Conservation (phyloP, 2,113 vertebrate species). For the Pica pica region DNA sequence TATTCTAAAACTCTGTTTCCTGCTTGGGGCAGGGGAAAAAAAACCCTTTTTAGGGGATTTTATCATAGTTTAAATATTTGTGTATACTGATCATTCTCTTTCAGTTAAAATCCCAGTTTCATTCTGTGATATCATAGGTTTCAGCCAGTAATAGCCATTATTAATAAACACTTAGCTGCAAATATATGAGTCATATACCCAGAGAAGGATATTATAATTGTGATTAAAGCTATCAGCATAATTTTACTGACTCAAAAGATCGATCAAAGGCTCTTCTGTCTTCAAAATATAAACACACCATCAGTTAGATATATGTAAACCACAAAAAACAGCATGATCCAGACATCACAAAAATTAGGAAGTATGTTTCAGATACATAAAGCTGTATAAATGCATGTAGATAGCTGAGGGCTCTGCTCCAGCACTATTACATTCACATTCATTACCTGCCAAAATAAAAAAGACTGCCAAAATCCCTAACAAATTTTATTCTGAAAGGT, state of each 20-base stretch:
- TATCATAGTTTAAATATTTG: neutral
- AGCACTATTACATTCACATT: neutral
- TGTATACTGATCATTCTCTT: neutral
- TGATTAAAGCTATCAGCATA: neutral
- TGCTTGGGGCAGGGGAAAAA: neutral
- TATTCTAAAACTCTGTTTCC: neutral
- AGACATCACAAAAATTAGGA: neutral
- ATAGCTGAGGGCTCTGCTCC: neutral
- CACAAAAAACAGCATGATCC: neutral
- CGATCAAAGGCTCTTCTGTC: neutral
- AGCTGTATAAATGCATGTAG: neutral
- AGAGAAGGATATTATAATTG: neutral
- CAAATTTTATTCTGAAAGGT: neutral
- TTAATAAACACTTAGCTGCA: neutral
- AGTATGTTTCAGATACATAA: neutral
- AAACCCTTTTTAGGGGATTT: neutral
- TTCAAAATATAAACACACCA: neutral
- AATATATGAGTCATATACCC: neutral
- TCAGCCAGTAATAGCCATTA: neutral
- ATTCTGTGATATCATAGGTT: neutral
- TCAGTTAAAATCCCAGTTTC: neutral
- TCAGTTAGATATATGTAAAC: neutral
- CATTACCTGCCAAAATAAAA: neutral
- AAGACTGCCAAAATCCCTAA: neutral
- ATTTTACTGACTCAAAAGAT: neutral